Evolutionary conservation across 2,888 invertebrate genomes (phyloP), one percentile per base, ranked within the genome.

Genomic region (Nysson spinosus): DNA sequence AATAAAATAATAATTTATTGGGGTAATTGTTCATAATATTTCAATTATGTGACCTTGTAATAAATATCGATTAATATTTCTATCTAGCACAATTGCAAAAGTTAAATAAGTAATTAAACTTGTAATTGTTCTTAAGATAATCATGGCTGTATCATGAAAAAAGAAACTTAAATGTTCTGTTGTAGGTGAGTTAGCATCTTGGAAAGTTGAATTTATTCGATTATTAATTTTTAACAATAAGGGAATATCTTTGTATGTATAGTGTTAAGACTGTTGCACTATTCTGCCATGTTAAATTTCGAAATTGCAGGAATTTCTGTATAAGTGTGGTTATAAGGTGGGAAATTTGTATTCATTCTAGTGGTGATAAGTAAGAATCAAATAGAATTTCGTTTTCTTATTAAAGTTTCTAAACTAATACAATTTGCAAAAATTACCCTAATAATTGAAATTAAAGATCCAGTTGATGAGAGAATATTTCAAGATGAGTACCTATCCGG

Each of bases 81-180:
- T 89, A 88, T 91, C 91, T 85, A 89, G 89, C 80, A 90, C 87
- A 88, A 91, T 80, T 66, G 84, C 89, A 73, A 87, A 62, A 88
- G 91, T 89, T 87, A 91, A 81, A 81, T 91, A 91, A 0, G 89
- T 79, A 14, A 92, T 90, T 88, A 91, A 83, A 75, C 89, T 84
- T 66, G 90, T 90, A 89, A 92, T 92, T 88, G 91, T 89, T 72
- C 90, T 85, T 85, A 91, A 83, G 88, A 92, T 90, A 87, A 91
- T 82, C 88, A 92, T 78, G 1, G 90, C 88, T 76, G 91, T 90
- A 84, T 92, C 91, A 81, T 92, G 91, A 78, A 92, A 92, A 81
- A 90, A 91, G 80, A 88, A 89, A 87, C 92, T 87, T 89, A 91
- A 90, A 90, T 91, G 91, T n/a, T n/a, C n/a, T 90, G 92, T 92